Conservation (phyloP, 2,888 invertebrate genomes). For the Brachypalpus laphriformis region DNA sequence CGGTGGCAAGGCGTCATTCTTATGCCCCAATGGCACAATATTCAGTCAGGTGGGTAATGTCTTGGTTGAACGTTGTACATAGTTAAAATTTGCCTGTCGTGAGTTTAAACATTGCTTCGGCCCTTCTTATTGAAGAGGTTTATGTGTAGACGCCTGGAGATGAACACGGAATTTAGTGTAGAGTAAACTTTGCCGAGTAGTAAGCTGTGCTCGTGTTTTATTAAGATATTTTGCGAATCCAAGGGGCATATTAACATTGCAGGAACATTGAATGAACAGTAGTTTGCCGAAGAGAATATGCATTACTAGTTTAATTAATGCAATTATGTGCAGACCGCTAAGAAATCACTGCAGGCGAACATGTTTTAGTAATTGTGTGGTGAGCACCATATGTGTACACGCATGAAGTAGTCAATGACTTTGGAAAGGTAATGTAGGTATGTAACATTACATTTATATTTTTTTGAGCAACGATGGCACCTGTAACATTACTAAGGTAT, state of each 20-base stretch:
- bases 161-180: conserved; percentile 38
- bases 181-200: conserved; percentile 34
- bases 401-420: background rate
- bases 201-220: conserved; percentile 28
- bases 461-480: no score
- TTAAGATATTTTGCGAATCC: conserved; percentile 20
- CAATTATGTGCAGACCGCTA: conserved; percentile 33
- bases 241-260: conserved; percentile 44
- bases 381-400: background rate
- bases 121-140: background rate
- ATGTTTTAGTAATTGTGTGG: conserved; percentile 6
- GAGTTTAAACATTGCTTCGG: conserved; percentile 28
- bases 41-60: conserved; percentile 87
- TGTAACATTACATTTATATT: no score
- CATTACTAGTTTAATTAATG: conserved; percentile 65
- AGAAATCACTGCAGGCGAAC: conserved; percentile 26
- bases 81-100: conserved; percentile 80
- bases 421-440: background rate
- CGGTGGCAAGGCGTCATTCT: conserved; percentile 94
- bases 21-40: conserved; percentile 95
- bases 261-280: conserved; percentile 29
- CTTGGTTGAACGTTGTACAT: conserved; percentile 8
- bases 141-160: conserved; percentile 9
- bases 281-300: no score
- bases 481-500: no score